Evolutionary conservation across 2,113 vertebrate species (phyloP), one percentile per base, ranked within the genome.

Genomic region (Myxocyprinus asiaticus): DNA sequence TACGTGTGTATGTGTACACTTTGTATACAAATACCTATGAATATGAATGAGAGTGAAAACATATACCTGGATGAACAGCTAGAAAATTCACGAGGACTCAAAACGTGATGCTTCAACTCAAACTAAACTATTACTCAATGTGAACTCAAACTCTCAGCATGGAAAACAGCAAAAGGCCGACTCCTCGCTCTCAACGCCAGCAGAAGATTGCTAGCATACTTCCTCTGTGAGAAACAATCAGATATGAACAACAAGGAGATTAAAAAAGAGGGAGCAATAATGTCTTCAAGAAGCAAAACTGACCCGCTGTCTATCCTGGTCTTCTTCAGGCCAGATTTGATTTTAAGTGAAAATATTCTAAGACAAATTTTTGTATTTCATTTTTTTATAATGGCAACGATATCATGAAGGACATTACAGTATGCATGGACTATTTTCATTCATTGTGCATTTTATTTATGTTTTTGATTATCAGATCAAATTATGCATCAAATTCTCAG

Each of bases 221-320:
- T 33, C 22, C 22, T 33, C 22, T 89, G 95, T 96, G 94, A 96
- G 90, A 96, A 94, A 96, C 94, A 96, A 96, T 96, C 96, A 96
- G 87, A 89, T 92, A 87, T 90, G 88, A 85, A 88, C 91, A 92
- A 92, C 22, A 90, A 91, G 47, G 81, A 87, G 81, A 81, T 58
- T 8, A 59, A 77, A 77, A 81, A 83, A 74, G 79, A 53, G 84
- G 83, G 22, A 33, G 22, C 22, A 33, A 33, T 33, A 33, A 33
- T 33, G 22, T 33, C 22, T 33, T 33, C 22, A 81, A 44, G 10
- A 55, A 66, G 53, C 43, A 12, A 45, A 14, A 78, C 63, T 65
- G 51, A 65, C 44, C 61, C 43, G 45, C 64, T 85, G 83, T 85
- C 85, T 80, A 77, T 73, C 73, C 74, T 84, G 88, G 85, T 81